Evolutionary conservation across 2,797 vertebrate species (phyloP), one percentile per base, ranked within the genome.

Genomic region (Phataginus tricuspis): DNA sequence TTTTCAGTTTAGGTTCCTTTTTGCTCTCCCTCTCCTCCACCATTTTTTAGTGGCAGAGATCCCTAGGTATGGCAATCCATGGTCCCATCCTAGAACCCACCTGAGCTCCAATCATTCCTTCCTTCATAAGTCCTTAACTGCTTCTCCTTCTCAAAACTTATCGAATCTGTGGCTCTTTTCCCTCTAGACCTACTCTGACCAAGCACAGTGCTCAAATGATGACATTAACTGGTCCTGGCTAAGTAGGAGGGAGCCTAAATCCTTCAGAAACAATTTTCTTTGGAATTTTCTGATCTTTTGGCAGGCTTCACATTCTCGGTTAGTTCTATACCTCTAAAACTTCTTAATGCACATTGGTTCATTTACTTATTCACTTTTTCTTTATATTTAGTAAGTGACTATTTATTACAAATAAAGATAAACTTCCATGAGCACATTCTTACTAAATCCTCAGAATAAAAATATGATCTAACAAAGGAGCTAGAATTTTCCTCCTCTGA

Each of bases 391-490:
- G 31, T 72, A 92, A 86, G 51, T 66, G 7, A 29, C 11, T 83
- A 8, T 29, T 55, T 57, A 59, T 61, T 91, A 5, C 9, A 69
- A 39, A 85, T 45, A 9, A 93, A 71, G 66, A 51, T 68, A 59
- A 88, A 39, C 23, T 18, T 15, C 95, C 63, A 59, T 77, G 87
- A 84, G 37, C 18, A 78, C 14, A 49, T 31, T 63, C 83, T 72
- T 86, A 53, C 49, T 61, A 91, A 79, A 57, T 45, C 14, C 11
- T 91, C 51, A 16, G 23, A 95, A 74, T 49, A 93, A 95, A 96
- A 34, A 66, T 57, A 92, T 4, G 14, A 83, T 15, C 31, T 86
- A 91, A 86, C 29, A 75, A 86, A 93, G 51, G 13, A 37, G 7
- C 31, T 86, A 13, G 21, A 16, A 77, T 86, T 68, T 45, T 71